A percentile compares a stretch with the other conserved stretches of the same genome.
These are phyloP conservation scores for Brachionichthys hirsutus DNA, from an alignment of 2,113 vertebrate genomes.

Conservation along the genomic window DNA sequence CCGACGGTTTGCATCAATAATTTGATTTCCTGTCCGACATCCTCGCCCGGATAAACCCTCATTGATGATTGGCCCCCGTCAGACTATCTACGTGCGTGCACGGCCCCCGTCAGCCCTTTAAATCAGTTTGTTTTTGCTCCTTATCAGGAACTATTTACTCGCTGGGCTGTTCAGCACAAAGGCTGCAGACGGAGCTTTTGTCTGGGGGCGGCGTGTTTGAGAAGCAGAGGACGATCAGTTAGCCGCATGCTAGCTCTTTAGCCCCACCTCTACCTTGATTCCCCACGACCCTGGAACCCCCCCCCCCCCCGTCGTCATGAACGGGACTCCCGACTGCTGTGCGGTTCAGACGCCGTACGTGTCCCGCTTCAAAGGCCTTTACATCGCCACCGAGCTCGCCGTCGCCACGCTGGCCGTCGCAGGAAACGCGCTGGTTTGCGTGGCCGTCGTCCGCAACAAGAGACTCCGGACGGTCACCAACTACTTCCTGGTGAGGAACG, in stretches of 20 bases:
- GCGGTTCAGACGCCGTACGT: constrained; percentile 8
- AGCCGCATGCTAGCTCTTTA: too few species aligned
- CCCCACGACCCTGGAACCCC: neutral
- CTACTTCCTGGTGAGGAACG: constrained; percentile 70
- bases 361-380: constrained; percentile 44
- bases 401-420: constrained; percentile 59
- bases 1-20: too few species aligned
- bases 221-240: neutral
- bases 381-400: constrained; percentile 64
- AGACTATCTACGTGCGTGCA: constrained; percentile 2
- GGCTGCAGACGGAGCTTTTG: constrained; percentile 17
- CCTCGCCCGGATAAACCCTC: too few species aligned
- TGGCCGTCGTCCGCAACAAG: constrained; percentile 61
- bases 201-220: neutral
- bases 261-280: neutral
- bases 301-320: constrained; percentile 20
- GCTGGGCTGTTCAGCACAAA: constrained; percentile 27
- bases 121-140: constrained; percentile 19
- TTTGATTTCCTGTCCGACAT: too few species aligned
- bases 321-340: constrained; percentile 1
- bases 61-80: neutral
- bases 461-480: constrained; percentile 73
- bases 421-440: constrained; percentile 72
- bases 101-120: constrained; percentile 19
- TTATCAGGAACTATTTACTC: constrained; percentile 33